Evolutionary conservation across 2,113 vertebrate genomes (phyloP).

Genomic region (Mirounga angustirostris): DNA sequence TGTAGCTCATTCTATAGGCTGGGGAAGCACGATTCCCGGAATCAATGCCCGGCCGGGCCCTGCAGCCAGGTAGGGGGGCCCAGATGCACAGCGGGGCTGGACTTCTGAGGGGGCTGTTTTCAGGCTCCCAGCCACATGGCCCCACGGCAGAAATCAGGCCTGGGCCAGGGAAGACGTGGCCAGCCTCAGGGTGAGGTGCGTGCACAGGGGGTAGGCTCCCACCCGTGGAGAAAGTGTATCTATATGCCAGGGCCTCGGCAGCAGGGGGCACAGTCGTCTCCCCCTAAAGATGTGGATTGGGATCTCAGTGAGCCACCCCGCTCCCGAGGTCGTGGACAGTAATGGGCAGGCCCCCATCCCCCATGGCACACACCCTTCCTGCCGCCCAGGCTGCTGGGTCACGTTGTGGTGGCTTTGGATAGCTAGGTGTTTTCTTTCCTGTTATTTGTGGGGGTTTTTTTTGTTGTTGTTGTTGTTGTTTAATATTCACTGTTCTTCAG

Average conservation of each 20-base stretch:
- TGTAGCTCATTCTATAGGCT: neutral
- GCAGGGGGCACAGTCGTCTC: accelerated
- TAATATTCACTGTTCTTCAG: neutral
- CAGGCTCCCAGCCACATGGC: neutral
- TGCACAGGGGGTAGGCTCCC: neutral
- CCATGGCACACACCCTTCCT: neutral
- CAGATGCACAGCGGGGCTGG: too few species aligned
- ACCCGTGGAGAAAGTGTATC: too few species aligned
- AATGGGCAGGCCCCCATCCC: neutral
- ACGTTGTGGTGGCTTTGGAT: accelerated
- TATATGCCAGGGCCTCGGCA: neutral
- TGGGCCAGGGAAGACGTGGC: accelerated
- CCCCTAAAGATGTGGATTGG: neutral
- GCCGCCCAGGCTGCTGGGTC: neutral
- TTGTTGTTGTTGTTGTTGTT: too few species aligned
- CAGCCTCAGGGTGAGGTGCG: neutral
- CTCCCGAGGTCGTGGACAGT: accelerated
- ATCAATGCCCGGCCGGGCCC: neutral
- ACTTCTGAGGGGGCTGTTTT: accelerated
- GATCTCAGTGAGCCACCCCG: accelerated
- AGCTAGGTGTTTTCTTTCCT: neutral
- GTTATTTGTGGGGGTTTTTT: too few species aligned
- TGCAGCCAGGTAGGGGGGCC: neutral
- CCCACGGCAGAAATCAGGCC: neutral
- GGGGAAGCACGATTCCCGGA: neutral